Base-by-base conservation (phyloP, 2,888 invertebrate genomes). In the Cheilosia pagana region DNA sequence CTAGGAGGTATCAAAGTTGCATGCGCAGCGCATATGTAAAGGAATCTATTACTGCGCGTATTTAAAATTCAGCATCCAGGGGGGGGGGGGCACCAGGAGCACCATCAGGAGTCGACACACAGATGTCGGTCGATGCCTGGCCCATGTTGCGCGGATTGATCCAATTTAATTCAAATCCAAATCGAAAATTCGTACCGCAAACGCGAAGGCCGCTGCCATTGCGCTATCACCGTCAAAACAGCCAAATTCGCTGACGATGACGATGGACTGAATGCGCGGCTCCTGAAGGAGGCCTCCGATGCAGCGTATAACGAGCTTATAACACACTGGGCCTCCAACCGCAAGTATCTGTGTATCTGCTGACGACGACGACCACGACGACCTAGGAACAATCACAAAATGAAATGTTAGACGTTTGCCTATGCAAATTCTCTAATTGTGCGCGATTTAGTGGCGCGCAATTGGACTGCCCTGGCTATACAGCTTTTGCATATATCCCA, bases 341-440 rank as follows among this genome's bases (percentile, higher is more conserved):
- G 10, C 39, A 57, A 45, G 45, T 53, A 72, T 57, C 52, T 62
- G 52, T 65, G 79, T 85, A 81, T 70, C 70, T 74, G 57, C 50
- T 10, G 16, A 45, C 43, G 41, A n/a, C 39, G 28, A 53, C 28
- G n/a, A 28, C 35, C 35, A 31, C 43, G 28, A n/a, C 74, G 53
- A 82, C 59, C 81, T 63, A 70, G 55, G 45, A 41, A 63, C 31
- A 79, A 79, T 79, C 79, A 77, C 76, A 63, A 81, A 86, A 86
- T 81, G 81, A 86, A 86, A 86, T 86, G 86, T 86, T 86, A 76
- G 86, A 86, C 86, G 76, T 81, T 86, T 68, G 76, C 76, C 86
- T 81, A 86, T 86, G 86, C 86, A 86, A 81, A 86, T 86, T 81
- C 86, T 81, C 81, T 81, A 86, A 86, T 86, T 86, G 86, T 81